Evolutionary conservation across 2,888 invertebrate genomes (phyloP).

Genomic region (Lamellibrachia satsuma): DNA sequence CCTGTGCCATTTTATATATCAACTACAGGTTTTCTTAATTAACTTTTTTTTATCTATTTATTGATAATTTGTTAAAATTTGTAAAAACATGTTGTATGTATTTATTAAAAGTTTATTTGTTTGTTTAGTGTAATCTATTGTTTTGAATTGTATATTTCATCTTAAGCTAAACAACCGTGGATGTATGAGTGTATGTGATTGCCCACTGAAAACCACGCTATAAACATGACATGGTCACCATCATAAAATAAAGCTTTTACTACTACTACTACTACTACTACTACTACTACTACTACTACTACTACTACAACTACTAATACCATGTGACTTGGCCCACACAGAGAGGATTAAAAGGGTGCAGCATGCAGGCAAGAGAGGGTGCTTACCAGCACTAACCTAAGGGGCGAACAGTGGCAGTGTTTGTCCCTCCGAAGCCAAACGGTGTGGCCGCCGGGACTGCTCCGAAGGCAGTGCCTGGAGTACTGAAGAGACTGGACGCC

Average conservation of each 20-base stretch:
- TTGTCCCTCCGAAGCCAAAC: constrained; percentile 28
- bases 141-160: too few relatives aligned
- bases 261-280: not conserved
- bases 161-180: too few relatives aligned
- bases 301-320: not conserved
- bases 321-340: not conserved
- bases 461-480: constrained; percentile 32
- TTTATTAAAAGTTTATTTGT: too few relatives aligned
- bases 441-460: constrained; percentile 27
- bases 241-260: not conserved
- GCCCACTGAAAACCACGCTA: too few relatives aligned
- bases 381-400: constrained; percentile 53
- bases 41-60: too few relatives aligned
- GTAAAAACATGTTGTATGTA: too few relatives aligned
- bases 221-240: not conserved
- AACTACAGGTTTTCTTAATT: too few relatives aligned
- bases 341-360: not conserved
- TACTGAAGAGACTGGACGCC: constrained; percentile 8
- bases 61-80: too few relatives aligned
- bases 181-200: too few relatives aligned
- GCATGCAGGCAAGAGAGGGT: constrained; percentile 23
- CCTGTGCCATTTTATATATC: too few relatives aligned
- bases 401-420: constrained; percentile 46
- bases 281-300: not conserved
- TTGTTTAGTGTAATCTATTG: too few relatives aligned